A percentile compares a stretch with the other conserved stretches of the same genome.
These are phyloP conservation scores for Drosophila ochracea DNA, from an alignment of 2,888 invertebrate genomes.

Conservation along the genomic window DNA sequence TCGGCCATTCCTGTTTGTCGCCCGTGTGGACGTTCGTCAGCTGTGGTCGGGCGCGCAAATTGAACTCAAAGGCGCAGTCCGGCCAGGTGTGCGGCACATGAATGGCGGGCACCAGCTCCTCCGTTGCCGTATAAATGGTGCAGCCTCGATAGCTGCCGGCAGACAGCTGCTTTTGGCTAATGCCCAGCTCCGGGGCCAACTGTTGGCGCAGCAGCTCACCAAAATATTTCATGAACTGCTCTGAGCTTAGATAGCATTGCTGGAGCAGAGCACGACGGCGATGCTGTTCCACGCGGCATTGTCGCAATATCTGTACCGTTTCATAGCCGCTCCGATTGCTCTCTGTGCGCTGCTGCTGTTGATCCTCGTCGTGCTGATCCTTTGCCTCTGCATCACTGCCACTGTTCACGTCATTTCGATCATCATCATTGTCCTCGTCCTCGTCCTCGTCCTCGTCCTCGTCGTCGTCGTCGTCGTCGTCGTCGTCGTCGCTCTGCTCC, in stretches of 20 bases:
- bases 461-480: constrained; percentile 61
- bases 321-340: constrained; percentile 64
- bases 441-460: constrained; percentile 59
- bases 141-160: constrained; percentile 88
- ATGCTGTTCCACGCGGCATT: constrained; percentile 70
- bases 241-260: constrained; percentile 87
- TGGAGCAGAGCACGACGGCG: constrained; percentile 65
- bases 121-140: constrained; percentile 88
- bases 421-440: constrained; percentile 31
- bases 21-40: constrained; percentile 87
- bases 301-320: constrained; percentile 68
- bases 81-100: constrained; percentile 88
- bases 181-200: constrained; percentile 87
- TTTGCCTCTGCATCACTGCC: constrained; percentile 45
- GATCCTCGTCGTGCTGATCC: constrained; percentile 27
- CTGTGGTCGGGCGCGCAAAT: constrained; percentile 87
- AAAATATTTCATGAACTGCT: constrained; percentile 90
- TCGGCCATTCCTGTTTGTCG: constrained; percentile 89
- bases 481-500: constrained; percentile 64
- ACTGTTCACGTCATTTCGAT: constrained; percentile 19
- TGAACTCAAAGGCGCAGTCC: constrained; percentile 89
- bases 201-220: constrained; percentile 87
- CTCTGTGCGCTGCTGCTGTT: constrained; percentile 4
- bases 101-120: constrained; percentile 90
- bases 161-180: constrained; percentile 86